Conservation (phyloP, 2,113 vertebrate species). For the Echinops telfairi region DNA sequence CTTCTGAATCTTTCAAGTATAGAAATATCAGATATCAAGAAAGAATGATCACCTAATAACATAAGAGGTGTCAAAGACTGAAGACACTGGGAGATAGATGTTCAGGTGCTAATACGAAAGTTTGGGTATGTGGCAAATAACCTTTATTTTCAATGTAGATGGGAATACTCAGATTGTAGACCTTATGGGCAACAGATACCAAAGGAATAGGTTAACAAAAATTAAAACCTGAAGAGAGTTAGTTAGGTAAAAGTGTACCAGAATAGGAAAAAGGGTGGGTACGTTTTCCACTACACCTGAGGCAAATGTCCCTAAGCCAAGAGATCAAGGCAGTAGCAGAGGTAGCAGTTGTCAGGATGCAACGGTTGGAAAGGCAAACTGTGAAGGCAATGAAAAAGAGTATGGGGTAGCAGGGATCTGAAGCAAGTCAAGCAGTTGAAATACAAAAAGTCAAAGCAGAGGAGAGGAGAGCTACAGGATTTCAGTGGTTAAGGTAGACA, state of each 20-base stretch:
- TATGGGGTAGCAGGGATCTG: neutral
- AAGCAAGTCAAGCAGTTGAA: neutral
- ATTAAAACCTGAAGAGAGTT: neutral
- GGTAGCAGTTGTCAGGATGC: neutral
- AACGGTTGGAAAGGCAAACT: neutral
- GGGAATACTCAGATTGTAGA: neutral
- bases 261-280: neutral
- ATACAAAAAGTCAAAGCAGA: neutral
- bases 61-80: neutral
- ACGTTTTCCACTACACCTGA: neutral
- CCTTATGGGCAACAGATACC: neutral
- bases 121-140: neutral
- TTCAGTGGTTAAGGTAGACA: neutral
- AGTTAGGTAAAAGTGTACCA: neutral
- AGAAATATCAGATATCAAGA: neutral
- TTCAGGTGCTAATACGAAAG: neutral
- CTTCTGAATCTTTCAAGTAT: neutral
- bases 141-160: neutral
- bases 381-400: neutral
- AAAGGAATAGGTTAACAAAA: neutral
- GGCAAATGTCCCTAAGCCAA: neutral
- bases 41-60: neutral
- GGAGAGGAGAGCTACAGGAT: neutral
- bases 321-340: neutral
- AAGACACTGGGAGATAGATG: neutral